Percentiles rank a stretch among this genome's conserved stretches.
These are phyloP conservation scores for Eospalax fontanierii DNA, from an alignment of 2,797 vertebrate species.

Conservation along the genomic window DNA sequence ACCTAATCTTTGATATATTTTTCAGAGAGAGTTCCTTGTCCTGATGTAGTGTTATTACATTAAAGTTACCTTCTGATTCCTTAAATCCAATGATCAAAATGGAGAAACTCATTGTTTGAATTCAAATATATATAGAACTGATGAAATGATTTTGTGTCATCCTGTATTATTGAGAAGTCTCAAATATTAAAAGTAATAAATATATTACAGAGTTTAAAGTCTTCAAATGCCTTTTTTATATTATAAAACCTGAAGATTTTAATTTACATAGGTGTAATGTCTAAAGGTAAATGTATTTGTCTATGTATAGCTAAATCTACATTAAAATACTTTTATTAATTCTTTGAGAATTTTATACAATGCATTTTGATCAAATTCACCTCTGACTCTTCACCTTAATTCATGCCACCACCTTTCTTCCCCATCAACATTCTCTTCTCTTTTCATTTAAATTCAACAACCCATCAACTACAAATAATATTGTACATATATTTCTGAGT, in stretches of 20 bases:
- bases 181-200: background rate
- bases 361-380: too few relatives aligned
- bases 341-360: too few relatives aligned
- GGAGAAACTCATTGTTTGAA: background rate
- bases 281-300: background rate
- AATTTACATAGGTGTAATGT: background rate
- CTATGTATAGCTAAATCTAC: background rate
- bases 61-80: background rate
- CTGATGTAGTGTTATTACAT: background rate
- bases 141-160: background rate
- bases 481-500: too few relatives aligned
- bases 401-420: too few relatives aligned
- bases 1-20: constrained; percentile 73
- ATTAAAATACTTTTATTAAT: too few relatives aligned
- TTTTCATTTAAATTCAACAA: too few relatives aligned
- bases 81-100: background rate
- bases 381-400: too few relatives aligned
- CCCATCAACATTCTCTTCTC: too few relatives aligned
- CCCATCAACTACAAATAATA: too few relatives aligned
- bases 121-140: background rate
- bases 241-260: background rate
- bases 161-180: background rate
- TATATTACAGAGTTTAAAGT: background rate
- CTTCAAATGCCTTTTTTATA: background rate
- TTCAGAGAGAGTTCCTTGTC: constrained; percentile 59